Evolutionary conservation across 2,888 invertebrate genomes (phyloP).

Genomic region (Calephelis perditalis): DNA sequence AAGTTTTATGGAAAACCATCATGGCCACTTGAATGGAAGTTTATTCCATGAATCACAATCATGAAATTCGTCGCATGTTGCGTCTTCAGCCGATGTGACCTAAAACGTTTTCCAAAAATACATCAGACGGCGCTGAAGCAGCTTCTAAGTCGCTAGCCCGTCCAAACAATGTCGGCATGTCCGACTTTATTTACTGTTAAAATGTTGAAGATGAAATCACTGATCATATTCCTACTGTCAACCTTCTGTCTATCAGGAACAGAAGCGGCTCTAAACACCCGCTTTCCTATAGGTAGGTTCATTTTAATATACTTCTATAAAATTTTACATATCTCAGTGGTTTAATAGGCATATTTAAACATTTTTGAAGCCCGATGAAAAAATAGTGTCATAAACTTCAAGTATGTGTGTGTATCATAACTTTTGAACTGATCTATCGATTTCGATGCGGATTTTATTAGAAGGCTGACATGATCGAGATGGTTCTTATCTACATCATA

Average conservation of each 20-base stretch:
- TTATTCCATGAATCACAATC: constrained; percentile 28
- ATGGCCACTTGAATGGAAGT: constrained; percentile 12
- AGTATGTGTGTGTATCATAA: too few relatives aligned
- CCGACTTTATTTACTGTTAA: constrained; percentile 21
- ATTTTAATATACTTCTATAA: background rate
- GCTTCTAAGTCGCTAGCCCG: constrained; percentile 45
- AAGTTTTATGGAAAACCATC: background rate
- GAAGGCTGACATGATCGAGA: too few relatives aligned
- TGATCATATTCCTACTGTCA: constrained; percentile 35
- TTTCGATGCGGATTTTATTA: too few relatives aligned
- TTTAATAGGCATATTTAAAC: too few relatives aligned
- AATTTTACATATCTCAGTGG: too few relatives aligned
- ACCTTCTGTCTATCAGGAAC: constrained; percentile 27
- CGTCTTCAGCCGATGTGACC: constrained; percentile 53
- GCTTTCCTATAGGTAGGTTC: constrained; percentile 55
- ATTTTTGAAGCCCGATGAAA: background rate
- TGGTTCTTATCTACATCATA: too few relatives aligned
- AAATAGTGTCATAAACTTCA: too few relatives aligned
- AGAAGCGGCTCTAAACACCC: constrained; percentile 36
- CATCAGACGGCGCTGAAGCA: constrained; percentile 54
- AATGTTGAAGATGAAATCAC: constrained; percentile 36
- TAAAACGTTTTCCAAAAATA: constrained; percentile 75
- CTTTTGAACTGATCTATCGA: too few relatives aligned
- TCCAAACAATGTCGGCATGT: constrained; percentile 36
- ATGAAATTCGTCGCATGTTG: constrained; percentile 32